Conservation (phyloP, 2,113 vertebrate genomes). For the Chelonoidis abingdonii region DNA sequence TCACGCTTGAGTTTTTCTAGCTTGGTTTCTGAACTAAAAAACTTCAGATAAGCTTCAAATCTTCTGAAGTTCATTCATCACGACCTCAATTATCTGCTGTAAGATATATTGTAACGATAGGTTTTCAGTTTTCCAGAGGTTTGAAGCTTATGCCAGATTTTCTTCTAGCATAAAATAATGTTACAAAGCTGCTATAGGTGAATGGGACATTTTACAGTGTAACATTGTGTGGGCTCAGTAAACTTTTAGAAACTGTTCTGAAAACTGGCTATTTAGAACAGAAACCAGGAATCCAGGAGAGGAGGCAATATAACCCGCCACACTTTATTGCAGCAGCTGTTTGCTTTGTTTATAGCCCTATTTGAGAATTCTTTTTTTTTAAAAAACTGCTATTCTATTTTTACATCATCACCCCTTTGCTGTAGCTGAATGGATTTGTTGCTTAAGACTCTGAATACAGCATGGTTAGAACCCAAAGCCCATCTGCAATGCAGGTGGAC, state of each 20-base stretch:
- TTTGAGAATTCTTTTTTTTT: not conserved
- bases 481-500: fast-evolving
- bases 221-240: not conserved
- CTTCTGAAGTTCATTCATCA: not conserved
- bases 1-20: not conserved
- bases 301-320: not conserved
- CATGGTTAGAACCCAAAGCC: not conserved
- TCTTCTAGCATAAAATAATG: not conserved
- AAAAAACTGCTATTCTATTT: not conserved
- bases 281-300: not conserved
- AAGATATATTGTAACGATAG: not conserved
- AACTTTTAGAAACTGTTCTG: not conserved
- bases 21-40: not conserved
- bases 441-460: not conserved
- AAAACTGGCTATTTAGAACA: not conserved
- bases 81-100: not conserved
- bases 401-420: not conserved
- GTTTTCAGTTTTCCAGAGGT: not conserved
- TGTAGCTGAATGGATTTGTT: not conserved
- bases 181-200: not conserved
- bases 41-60: not conserved
- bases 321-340: not conserved
- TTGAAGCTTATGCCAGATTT: constrained; percentile 3
- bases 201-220: not conserved
- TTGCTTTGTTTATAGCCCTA: not conserved